Conservation (phyloP, 2,888 invertebrate genomes). For the Agapetus fuscipes region DNA sequence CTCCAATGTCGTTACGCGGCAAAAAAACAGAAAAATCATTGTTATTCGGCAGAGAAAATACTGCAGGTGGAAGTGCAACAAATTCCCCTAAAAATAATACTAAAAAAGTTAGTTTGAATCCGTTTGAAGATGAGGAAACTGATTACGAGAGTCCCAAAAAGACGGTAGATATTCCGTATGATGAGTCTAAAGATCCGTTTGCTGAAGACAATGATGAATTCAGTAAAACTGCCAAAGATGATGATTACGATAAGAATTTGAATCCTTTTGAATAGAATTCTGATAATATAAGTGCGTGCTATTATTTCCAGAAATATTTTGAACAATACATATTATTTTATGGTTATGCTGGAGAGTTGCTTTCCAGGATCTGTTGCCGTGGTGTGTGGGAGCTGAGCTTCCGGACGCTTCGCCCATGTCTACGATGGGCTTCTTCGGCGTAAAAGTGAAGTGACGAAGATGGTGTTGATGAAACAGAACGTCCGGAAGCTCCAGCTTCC, state of each 20-base stretch:
- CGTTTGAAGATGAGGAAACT: conserved; percentile 20
- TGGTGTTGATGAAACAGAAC: no score
- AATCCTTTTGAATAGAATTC: conserved; percentile 64
- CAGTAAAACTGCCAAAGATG: conserved; percentile 49
- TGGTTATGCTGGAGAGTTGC: no score
- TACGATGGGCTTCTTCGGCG: no score
- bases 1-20: conserved; percentile 14
- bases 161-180: conserved; percentile 28
- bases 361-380: no score
- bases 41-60: no score
- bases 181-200: conserved; percentile 37
- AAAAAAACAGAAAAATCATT: conserved; percentile 7
- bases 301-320: no score
- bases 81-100: conserved; percentile 25
- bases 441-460: no score
- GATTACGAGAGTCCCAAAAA: conserved; percentile 26
- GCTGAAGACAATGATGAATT: conserved; percentile 31
- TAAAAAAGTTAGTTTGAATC: conserved; percentile 11
- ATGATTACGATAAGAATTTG: conserved; percentile 64
- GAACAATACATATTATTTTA: no score
- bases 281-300: no score
- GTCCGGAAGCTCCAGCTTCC: no score
- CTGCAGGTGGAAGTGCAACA: conserved; percentile 15
- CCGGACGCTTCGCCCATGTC: no score
- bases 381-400: no score